phyloP scores from a whole-genome alignment of 2,113 vertebrate species.

The Pungitius pungitius region DNA sequence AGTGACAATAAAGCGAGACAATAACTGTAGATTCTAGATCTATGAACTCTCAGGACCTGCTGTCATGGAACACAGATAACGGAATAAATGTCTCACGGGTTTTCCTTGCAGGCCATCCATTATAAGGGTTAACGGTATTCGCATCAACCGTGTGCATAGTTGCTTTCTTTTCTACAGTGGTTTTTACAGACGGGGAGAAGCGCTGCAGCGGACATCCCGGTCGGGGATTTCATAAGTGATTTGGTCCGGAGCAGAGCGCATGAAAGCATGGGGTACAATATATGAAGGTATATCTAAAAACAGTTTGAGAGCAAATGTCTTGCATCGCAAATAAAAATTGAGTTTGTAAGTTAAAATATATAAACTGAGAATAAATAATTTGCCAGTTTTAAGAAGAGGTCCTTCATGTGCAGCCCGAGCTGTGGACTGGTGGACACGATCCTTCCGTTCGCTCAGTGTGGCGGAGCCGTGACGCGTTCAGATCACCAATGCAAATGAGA shows the following conservation, averaged over 20 bases:
- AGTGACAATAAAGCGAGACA: not conserved
- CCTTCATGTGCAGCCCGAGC: constrained; percentile 11
- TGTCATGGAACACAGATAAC: not conserved
- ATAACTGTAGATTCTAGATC: not conserved
- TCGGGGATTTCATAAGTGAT: not conserved
- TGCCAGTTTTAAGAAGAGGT: not conserved
- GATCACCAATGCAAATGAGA: constrained; percentile 77
- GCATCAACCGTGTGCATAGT: not conserved
- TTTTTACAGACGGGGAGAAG: not conserved
- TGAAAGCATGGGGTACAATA: not conserved
- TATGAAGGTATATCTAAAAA: too few relatives aligned
- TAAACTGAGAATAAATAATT: too few relatives aligned
- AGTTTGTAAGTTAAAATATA: too few relatives aligned
- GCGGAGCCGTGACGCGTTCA: constrained; percentile 64
- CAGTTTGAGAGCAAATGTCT: too few relatives aligned
- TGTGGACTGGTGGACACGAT: constrained; percentile 48
- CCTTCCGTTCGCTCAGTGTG: constrained; percentile 25
- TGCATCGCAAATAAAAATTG: too few relatives aligned
- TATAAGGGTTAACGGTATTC: not conserved
- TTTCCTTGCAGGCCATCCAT: not conserved
- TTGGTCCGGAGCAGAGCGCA: not conserved
- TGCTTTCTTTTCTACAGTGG: not conserved
- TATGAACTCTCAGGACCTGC: not conserved
- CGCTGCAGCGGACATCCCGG: not conserved
- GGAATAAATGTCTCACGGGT: not conserved